A percentile compares a stretch with the other conserved stretches of the same genome.
Evolutionary conservation across 2,797 vertebrate genomes (phyloP).

Genomic region (Channa striata): DNA sequence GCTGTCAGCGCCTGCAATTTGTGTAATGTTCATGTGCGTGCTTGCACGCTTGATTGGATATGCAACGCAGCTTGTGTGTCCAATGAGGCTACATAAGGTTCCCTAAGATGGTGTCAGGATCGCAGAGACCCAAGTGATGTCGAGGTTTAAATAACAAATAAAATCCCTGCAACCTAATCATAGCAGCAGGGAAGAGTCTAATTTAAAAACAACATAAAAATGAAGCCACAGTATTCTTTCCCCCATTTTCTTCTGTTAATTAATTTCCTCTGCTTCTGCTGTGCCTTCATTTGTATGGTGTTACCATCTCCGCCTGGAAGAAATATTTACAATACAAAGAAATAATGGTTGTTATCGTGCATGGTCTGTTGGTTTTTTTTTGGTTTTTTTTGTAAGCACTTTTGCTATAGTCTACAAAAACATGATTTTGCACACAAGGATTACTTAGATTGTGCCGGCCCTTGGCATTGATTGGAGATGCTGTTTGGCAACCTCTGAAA

Average conservation of each 20-base stretch:
- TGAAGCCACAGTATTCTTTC: slow-evolving; percentile 26
- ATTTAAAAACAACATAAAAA: slow-evolving; percentile 57
- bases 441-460: slow-evolving; percentile 72
- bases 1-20: slow-evolving; percentile 49
- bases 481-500: slow-evolving; percentile 73
- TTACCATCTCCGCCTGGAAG: slow-evolving; percentile 46
- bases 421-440: slow-evolving; percentile 72
- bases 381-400: slow-evolving; percentile 61
- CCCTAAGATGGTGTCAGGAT: slow-evolving; percentile 54
- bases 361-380: slow-evolving; percentile 66
- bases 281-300: slow-evolving; percentile 58
- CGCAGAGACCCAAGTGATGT: slow-evolving; percentile 50
- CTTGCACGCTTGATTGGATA: slow-evolving; percentile 30
- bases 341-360: slow-evolving; percentile 64
- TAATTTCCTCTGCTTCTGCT: slow-evolving; percentile 40
- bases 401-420: slow-evolving; percentile 77
- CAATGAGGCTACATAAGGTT: slow-evolving; percentile 46
- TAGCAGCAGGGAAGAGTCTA: slow-evolving; percentile 49
- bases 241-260: slow-evolving; percentile 44
- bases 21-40: slow-evolving; percentile 25
- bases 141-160: slow-evolving; percentile 66
- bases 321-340: slow-evolving; percentile 70
- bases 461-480: slow-evolving; percentile 77
- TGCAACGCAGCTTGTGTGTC: slow-evolving; percentile 26
- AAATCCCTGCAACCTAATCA: slow-evolving; percentile 60